Base-by-base conservation (phyloP, 2,888 invertebrate species). In the Drosophila mimica region DNA sequence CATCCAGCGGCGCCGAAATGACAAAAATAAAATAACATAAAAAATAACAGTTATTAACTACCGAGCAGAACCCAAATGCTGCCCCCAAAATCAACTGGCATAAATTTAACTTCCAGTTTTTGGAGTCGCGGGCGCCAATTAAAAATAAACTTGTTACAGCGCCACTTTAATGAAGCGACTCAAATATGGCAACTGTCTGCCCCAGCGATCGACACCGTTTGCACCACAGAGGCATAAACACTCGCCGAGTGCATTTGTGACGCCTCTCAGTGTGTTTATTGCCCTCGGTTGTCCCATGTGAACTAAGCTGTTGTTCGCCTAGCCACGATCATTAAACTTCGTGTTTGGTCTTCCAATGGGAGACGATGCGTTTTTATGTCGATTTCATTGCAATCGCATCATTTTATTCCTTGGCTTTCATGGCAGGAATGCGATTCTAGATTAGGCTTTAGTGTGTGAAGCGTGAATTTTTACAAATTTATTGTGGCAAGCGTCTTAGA, bases 21-120 rank as follows among this genome's bases (percentile, higher is more conserved):
- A 86, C 89, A 89, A 86, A 86, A 86, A 86, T 86, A 86, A 86
- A 86, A 89, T 86, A 80, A 89, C 85, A 86, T 89, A 89, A 86
- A 86, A 86, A 87, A 86, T 86, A 89, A 86, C 85, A 86, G 85
- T 86, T 86, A 89, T 86, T 86, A 86, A 86, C 85, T 86, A 86
- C 85, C 81, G 86, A 67, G 33, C 70, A 63, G 83, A 64, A 68
- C 30, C 54, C 62, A 53, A 75, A 52, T 46, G 25, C 25, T 46
- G 62, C 15, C 51, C 49, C 28, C n/a, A 64, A 62, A 62, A 56
- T 68, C 46, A 64, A 25, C 51, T 20, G 68, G 71, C 82, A 89
- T 89, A 77, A 87, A 87, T 88, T 75, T 61, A 75, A 74, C 66
- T 40, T 60, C 52, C 71, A 46, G 53, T 28, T 30, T 40, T 43